A percentile compares a stretch with the other conserved stretches of the same genome.
Evolutionary conservation across 1,140 invertebrate genomes (phyloP).

Genomic region (Orius insidiosus): DNA sequence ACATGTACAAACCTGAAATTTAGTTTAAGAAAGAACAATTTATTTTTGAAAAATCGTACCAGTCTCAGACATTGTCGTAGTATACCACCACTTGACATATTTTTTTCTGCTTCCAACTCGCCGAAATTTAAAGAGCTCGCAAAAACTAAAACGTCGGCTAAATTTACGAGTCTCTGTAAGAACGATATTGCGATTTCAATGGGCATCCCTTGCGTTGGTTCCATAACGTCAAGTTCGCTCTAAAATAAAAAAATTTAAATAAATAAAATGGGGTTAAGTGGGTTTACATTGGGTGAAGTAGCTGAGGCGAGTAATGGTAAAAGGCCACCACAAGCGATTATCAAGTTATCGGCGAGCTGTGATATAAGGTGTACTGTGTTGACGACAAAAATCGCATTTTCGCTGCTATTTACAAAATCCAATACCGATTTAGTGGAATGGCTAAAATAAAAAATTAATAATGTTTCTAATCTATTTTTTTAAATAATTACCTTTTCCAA

Average conservation of each 20-base stretch:
- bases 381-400: conserved; percentile 97
- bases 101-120: conserved; percentile 97
- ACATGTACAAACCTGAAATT: conserved; percentile 77
- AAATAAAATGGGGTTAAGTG: conserved; percentile 2
- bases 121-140: conserved; percentile 92
- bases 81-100: conserved; percentile 98
- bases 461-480: background rate
- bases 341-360: conserved; percentile 94
- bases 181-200: conserved; percentile 95
- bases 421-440: conserved; percentile 92
- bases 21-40: conserved; percentile 9
- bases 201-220: conserved; percentile 95
- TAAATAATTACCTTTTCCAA: conserved; percentile 46
- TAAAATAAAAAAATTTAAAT: conserved; percentile 28
- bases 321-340: conserved; percentile 95
- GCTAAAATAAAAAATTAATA: conserved; percentile 33
- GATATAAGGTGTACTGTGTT: conserved; percentile 99
- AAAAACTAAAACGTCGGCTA: conserved; percentile 97
- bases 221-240: conserved; percentile 95
- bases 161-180: conserved; percentile 87
- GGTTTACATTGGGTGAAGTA: conserved; percentile 86
- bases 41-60: conserved; percentile 38
- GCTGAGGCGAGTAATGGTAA: conserved; percentile 91
- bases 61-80: conserved; percentile 87
- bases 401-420: conserved; percentile 94